phyloP scores from a whole-genome alignment of 2,888 invertebrate genomes.

The Chymomyza amoena region DNA sequence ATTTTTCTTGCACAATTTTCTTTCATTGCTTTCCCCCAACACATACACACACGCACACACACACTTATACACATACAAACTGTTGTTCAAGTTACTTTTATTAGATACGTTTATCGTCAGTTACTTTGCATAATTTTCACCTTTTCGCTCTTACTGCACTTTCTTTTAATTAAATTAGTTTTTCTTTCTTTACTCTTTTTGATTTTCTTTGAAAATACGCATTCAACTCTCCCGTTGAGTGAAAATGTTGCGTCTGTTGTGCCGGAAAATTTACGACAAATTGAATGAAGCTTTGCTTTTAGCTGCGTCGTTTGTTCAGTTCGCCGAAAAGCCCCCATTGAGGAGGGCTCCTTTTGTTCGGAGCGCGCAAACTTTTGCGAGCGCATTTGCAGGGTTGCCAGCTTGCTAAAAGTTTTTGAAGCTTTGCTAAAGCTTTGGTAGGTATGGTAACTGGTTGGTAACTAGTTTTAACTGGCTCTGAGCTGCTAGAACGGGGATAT shows the following conservation, averaged over 20 bases:
- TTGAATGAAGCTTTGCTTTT: conserved; percentile 59
- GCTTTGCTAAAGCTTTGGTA: background rate
- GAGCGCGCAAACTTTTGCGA: conserved; percentile 36
- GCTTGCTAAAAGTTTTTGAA: background rate
- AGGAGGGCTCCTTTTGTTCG: conserved; percentile 24
- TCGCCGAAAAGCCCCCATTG: conserved; percentile 41
- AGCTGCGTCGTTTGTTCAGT: conserved; percentile 45
- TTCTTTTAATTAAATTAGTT: conserved; percentile 1
- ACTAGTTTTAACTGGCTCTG: no score
- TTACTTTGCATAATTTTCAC: background rate
- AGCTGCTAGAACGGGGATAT: no score
- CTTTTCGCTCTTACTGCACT: background rate
- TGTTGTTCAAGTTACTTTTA: conserved; percentile 5
- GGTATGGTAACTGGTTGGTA: no score
- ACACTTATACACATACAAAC: background rate
- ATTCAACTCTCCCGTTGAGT: conserved; percentile 38
- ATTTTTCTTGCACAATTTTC: conserved; percentile 59
- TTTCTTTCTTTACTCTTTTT: conserved; percentile 1
- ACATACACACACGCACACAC: conserved; percentile 24
- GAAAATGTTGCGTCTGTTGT: conserved; percentile 74
- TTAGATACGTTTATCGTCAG: no score
- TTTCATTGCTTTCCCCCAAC: conserved; percentile 17
- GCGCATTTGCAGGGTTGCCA: conserved; percentile 36
- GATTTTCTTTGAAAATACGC: conserved; percentile 22
- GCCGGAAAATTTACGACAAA: conserved; percentile 77